Base-by-base conservation (phyloP, 2,113 vertebrate species). In the Osmerus eperlanus region DNA sequence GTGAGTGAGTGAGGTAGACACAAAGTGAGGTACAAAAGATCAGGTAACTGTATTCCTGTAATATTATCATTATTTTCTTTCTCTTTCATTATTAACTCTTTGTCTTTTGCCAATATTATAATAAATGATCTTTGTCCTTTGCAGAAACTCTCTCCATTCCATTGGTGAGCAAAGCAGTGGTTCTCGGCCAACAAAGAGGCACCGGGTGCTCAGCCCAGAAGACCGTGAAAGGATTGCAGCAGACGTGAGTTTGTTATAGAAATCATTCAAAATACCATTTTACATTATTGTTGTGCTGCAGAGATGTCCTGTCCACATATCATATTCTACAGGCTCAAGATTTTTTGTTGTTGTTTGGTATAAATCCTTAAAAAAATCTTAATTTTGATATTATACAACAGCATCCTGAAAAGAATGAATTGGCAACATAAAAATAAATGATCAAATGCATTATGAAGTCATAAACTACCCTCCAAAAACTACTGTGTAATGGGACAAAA, bases 71-170 rank as follows among this genome's bases (percentile, higher is more conserved):
- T 63, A 25, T 19, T 63, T 21, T 1, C 13, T 63, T 21, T 63
- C 25, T 63, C 25, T 25, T 63, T 63, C 13, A 67, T 52, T 67
- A 41, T 25, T 18, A 47, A 19, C 5, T 47, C 9, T 67, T 19
- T 67, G 2, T 47, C 1, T 53, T 15, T 53, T 15, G 8, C 52
- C 15, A 53, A 53, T 3, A 53, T 9, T 15, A 53, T 12, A 12
- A 12, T 53, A 2, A 1, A 12, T 53, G 1, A 53, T 53, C 15
- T 53, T 53, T 53, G 52, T 53, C 52, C 52, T 53, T 53, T 53
- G 52, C 52, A 47, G 32, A 13, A 72, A 54, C 66, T 73, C 52
- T 73, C 64, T 73, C 53, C 53, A 41, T 73, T 36, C 63, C 63
- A 73, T 64, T 56, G 41, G 64, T 28, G 52, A 21, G 36, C 15